Conservation (phyloP, 2,113 vertebrate species). For the Trinectes maculatus region DNA sequence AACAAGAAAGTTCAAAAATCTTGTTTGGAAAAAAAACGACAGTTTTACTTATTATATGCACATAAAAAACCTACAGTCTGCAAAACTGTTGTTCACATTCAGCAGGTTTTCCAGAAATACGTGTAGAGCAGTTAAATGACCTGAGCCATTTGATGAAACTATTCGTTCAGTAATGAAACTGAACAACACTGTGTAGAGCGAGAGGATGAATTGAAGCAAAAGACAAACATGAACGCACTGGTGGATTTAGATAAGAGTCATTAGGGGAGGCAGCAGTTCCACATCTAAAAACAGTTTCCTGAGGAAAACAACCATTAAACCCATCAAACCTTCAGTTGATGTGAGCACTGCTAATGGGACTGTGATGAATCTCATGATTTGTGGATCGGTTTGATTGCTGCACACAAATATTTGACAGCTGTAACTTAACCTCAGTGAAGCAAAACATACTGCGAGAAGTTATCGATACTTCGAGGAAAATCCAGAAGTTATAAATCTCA, state of each 20-base stretch:
- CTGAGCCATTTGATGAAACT: too few species aligned
- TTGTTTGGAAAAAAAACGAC: too few species aligned
- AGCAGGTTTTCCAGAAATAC: too few species aligned
- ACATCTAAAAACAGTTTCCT: constrained; percentile 1
- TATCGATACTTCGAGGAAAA: too few species aligned
- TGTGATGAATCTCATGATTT: constrained; percentile 10
- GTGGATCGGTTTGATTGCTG: not conserved
- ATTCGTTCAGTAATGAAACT: too few species aligned
- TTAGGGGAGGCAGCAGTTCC: constrained; percentile 9
- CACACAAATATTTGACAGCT: not conserved
- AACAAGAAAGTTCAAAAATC: too few species aligned
- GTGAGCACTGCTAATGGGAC: not conserved
- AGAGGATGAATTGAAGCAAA: not conserved
- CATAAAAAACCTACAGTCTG: too few species aligned
- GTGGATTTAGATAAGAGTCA: not conserved
- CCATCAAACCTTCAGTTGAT: not conserved
- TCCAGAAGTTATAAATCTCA: too few species aligned
- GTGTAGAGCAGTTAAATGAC: constrained; percentile 5
- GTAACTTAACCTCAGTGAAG: not conserved
- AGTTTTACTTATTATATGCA: too few species aligned
- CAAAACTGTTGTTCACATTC: too few species aligned
- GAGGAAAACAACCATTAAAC: constrained; percentile 1
- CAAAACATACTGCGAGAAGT: not conserved
- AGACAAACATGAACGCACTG: constrained; percentile 8
- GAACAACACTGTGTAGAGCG: constrained; percentile 13